A percentile compares a stretch with the other conserved stretches of the same genome.
phyloP scores from a whole-genome alignment of 2,888 invertebrate species.

The Caradrina clavipalpis region DNA sequence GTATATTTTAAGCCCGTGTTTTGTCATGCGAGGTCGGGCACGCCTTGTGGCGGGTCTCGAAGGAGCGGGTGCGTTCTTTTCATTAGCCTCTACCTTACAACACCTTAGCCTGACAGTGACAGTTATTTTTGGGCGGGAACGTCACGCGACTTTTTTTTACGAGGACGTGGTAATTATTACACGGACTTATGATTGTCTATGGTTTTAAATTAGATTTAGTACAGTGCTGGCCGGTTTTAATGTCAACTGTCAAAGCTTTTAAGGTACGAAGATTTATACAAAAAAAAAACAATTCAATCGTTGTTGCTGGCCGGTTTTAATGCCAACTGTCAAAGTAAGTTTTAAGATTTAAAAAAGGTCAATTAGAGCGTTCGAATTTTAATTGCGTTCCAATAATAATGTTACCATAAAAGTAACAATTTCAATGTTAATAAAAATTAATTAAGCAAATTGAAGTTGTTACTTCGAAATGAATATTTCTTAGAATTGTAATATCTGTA shows the following conservation, averaged over 20 bases:
- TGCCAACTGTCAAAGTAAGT: neutral
- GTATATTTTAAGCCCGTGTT: slow-evolving; percentile 59
- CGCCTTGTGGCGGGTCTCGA: slow-evolving; percentile 84
- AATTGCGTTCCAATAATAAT: slow-evolving; percentile 23
- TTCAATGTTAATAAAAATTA: slow-evolving; percentile 26
- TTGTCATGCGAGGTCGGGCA: slow-evolving; percentile 78
- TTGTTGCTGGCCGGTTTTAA: too few species aligned
- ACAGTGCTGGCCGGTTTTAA: neutral
- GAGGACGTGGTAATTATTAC: slow-evolving; percentile 45
- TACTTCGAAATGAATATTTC: slow-evolving; percentile 58
- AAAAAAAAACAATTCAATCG: too few species aligned
- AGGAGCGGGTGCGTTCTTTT: slow-evolving; percentile 89
- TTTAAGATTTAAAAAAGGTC: neutral
- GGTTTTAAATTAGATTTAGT: slow-evolving; percentile 40
- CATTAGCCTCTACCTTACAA: slow-evolving; percentile 85
- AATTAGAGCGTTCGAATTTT: neutral
- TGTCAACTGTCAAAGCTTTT: too few species aligned
- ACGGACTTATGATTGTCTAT: slow-evolving; percentile 32
- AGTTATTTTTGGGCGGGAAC: slow-evolving; percentile 81
- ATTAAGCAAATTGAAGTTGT: slow-evolving; percentile 25
- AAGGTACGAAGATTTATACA: too few species aligned
- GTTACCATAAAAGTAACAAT: slow-evolving; percentile 23
- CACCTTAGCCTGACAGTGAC: slow-evolving; percentile 81
- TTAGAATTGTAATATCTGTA: slow-evolving; percentile 66
- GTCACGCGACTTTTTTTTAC: slow-evolving; percentile 84